phyloP scores from a whole-genome alignment of 30 jellyfish, hydroid and myxozoan species.

The Turritopsis rubra region DNA sequence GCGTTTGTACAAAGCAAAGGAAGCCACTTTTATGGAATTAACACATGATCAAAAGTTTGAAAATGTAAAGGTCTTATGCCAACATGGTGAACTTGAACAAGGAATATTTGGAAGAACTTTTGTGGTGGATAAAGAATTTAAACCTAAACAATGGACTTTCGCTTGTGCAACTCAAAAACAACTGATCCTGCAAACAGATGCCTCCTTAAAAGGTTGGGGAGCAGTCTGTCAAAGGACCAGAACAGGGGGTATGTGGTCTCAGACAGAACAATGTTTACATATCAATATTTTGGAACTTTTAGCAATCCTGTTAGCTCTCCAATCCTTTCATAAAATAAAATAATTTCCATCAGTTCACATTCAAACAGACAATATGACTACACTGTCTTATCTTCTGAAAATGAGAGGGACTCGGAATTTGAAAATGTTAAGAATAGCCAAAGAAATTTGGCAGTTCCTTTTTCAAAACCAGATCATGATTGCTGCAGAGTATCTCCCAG shows the following conservation, averaged over 20 bases:
- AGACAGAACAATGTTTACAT: neutral
- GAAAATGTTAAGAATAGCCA: too few relatives aligned
- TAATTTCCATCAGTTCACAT: slow-evolving; percentile 1
- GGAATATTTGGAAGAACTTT: neutral
- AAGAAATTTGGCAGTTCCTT: too few relatives aligned
- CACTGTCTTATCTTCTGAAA: slow-evolving; percentile 5
- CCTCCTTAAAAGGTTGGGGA: slow-evolving; percentile 10
- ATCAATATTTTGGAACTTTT: neutral
- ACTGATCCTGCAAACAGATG: slow-evolving; percentile 2
- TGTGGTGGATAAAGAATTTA: slow-evolving; percentile 18
- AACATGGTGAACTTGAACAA: neutral
- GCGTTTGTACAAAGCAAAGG: slow-evolving; percentile 9
- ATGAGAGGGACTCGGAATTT: slow-evolving; percentile 3
- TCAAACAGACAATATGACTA: slow-evolving; percentile 6
- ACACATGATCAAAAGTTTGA: neutral
- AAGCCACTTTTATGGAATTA: neutral
- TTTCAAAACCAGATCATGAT: too few relatives aligned
- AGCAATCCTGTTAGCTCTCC: slow-evolving; percentile 2
- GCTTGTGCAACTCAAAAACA: neutral
- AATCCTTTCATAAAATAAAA: neutral
- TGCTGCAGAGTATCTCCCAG: too few relatives aligned
- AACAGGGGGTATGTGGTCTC: slow-evolving; percentile 18
- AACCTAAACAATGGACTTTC: slow-evolving; percentile 1
- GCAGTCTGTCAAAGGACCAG: slow-evolving; percentile 8
- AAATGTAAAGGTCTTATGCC: neutral